Percentiles rank a stretch among this genome's conserved stretches.
Conservation (phyloP, 1,140 invertebrate genomes). For the Meloidogyne exigua region DNA sequence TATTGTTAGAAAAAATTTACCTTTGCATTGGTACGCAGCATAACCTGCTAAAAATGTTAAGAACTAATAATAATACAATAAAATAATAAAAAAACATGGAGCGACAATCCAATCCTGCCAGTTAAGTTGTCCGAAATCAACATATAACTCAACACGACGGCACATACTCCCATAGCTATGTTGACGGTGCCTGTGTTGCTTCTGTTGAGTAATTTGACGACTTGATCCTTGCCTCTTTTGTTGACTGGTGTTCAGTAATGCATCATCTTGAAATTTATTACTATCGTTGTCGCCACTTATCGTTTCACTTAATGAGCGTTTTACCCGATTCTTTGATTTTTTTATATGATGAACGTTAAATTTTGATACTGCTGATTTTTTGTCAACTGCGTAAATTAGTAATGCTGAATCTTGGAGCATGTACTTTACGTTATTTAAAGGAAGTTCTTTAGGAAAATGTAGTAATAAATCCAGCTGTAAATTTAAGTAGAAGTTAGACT, state of each 20-base stretch:
- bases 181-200: constrained; percentile 29
- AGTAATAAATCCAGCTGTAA: background rate
- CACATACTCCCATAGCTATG: constrained; percentile 67
- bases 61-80: constrained; percentile 7
- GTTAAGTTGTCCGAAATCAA: constrained; percentile 92
- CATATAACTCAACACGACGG: constrained; percentile 80
- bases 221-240: constrained; percentile 31
- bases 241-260: constrained; percentile 12
- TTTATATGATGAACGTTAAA: background rate
- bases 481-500: background rate
- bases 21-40: constrained; percentile 86
- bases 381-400: constrained; percentile 21
- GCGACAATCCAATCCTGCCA: constrained; percentile 99
- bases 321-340: constrained; percentile 10
- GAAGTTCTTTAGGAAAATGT: background rate
- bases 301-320: constrained; percentile 7
- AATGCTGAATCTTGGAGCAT: background rate
- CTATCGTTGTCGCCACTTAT: constrained; percentile 9
- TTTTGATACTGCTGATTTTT: background rate
- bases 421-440: background rate
- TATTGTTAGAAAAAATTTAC: background rate
- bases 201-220: constrained; percentile 1
- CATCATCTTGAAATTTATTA: background rate
- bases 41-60: constrained; percentile 77
- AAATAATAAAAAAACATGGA: constrained; percentile 68